Evolutionary conservation across 2,113 vertebrate genomes (phyloP).

Genomic region (Grammomys dolichurus): DNA sequence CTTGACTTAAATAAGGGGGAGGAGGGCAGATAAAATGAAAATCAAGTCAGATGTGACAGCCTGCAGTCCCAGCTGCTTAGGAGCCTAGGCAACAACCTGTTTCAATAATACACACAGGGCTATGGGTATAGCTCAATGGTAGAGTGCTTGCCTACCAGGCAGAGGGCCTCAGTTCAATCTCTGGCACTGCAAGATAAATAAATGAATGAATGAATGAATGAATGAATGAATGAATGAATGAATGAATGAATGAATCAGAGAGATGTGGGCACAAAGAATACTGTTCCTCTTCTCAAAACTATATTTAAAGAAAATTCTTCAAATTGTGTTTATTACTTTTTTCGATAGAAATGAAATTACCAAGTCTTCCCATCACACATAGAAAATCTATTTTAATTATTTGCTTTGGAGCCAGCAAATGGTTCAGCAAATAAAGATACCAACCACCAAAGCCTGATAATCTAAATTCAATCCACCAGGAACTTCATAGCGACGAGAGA

Average conservation of each 20-base stretch:
- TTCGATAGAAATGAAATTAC: not conserved
- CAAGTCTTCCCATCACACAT: conserved; percentile 10
- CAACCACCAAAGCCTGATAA: not conserved
- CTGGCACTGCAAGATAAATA: not conserved
- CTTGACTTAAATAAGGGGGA: not conserved
- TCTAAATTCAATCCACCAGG: not conserved
- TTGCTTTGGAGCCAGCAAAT: conserved; percentile 26
- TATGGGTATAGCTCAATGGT: not conserved
- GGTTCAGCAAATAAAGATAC: not conserved
- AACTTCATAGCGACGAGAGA: not conserved
- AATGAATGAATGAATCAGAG: not conserved
- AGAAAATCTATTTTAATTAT: conserved; percentile 42
- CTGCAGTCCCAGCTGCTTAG: not conserved
- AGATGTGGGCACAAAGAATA: not conserved
- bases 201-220: not conserved
- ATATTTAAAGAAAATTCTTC: conserved; percentile 31
- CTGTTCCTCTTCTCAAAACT: conserved; percentile 18
- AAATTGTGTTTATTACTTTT: conserved; percentile 26
- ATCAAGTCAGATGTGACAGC: not conserved
- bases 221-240: not conserved
- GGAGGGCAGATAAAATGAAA: conserved; percentile 9
- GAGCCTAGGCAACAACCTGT: not conserved
- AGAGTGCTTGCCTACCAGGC: too few species aligned
- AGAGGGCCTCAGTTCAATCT: not conserved
- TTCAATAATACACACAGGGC: not conserved